phyloP scores from a whole-genome alignment of 2,888 invertebrate genomes.

The Xylophagus ater region DNA sequence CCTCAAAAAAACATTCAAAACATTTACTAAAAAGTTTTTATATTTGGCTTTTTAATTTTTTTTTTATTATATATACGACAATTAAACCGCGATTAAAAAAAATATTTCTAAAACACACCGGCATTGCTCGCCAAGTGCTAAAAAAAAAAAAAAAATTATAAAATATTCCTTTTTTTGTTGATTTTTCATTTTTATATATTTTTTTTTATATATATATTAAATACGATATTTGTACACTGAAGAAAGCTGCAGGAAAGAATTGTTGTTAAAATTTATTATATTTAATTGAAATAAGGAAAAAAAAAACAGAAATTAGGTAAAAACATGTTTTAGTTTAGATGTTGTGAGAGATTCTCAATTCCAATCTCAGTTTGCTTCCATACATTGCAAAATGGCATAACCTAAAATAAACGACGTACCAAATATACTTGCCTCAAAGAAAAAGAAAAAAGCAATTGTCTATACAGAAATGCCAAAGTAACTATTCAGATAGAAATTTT shows the following conservation, averaged over 20 bases:
- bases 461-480: too few species aligned
- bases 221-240: constrained; percentile 11
- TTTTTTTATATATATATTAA: constrained; percentile 6
- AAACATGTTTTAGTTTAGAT: too few species aligned
- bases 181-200: not conserved
- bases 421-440: too few species aligned
- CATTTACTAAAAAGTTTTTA: constrained; percentile 16
- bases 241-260: constrained; percentile 18
- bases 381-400: too few species aligned
- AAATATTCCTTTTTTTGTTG: not conserved
- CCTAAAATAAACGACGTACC: too few species aligned
- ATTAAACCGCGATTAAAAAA: constrained; percentile 34
- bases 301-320: too few species aligned
- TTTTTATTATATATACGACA: constrained; percentile 24
- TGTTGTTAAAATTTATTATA: constrained; percentile 12
- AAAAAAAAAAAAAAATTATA: constrained; percentile 3
- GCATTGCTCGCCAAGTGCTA: constrained; percentile 41
- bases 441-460: too few species aligned
- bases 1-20: constrained; percentile 26
- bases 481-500: too few species aligned
- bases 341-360: too few species aligned
- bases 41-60: constrained; percentile 12
- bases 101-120: constrained; percentile 30
- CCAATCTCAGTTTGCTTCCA: too few species aligned
- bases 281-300: too few species aligned